A percentile compares a stretch with the other conserved stretches of the same genome.
phyloP scores from a whole-genome alignment of 2,797 vertebrate species.

The Eulemur coronatus region DNA sequence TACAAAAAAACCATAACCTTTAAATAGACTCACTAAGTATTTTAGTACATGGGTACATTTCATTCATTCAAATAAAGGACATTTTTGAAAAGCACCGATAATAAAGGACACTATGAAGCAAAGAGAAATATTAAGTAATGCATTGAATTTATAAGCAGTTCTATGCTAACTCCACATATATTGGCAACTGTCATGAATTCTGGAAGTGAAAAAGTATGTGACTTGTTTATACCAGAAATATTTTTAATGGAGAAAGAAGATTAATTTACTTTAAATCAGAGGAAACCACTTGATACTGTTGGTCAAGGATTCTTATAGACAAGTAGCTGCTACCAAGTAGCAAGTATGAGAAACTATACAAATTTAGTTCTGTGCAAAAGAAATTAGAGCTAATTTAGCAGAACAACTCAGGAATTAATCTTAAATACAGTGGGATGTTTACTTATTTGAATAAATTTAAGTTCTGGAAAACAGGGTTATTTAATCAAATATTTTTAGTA shows the following conservation, averaged over 20 bases:
- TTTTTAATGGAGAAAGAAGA: background rate
- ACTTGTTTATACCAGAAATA: background rate
- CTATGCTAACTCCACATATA: background rate
- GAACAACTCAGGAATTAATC: background rate
- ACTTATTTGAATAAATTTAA: background rate
- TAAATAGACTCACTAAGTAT: background rate
- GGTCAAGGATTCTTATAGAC: background rate
- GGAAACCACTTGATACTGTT: background rate
- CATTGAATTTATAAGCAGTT: background rate
- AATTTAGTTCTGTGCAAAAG: background rate
- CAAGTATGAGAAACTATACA: background rate
- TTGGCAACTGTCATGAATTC: background rate
- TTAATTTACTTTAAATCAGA: background rate
- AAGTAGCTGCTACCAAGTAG: background rate
- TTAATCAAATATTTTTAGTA: constrained; percentile 24
- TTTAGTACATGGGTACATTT: background rate
- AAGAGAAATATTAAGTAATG: background rate
- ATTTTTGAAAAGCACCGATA: background rate
- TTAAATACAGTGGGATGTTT: background rate
- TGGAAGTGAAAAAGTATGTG: background rate
- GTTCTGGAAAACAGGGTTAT: background rate
- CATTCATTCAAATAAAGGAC: background rate
- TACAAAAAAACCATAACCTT: background rate
- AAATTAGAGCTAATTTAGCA: background rate
- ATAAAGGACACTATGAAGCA: background rate